Evolutionary conservation across 2,888 invertebrate species (phyloP).

Genomic region (Sinodicranocentrus sp.): DNA sequence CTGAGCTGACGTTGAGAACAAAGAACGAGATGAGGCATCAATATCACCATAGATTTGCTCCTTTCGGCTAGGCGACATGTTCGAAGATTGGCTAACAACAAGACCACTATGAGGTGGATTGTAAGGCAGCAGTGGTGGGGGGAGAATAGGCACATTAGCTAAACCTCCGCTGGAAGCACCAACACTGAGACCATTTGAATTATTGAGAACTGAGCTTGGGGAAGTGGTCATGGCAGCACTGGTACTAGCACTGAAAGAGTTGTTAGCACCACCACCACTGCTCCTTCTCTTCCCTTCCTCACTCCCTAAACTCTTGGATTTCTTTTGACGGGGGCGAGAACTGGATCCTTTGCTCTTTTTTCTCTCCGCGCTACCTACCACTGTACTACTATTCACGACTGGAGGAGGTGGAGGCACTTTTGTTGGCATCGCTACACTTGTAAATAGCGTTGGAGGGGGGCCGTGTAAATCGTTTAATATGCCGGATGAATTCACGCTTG

Average conservation of each 20-base stretch:
- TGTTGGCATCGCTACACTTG: neutral
- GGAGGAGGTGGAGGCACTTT: slow-evolving; percentile 11
- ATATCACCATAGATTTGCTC: neutral
- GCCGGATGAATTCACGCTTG: neutral
- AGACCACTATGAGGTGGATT: slow-evolving; percentile 14
- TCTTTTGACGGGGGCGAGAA: slow-evolving; percentile 9
- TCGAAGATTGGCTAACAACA: neutral
- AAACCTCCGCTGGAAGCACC: slow-evolving; percentile 26
- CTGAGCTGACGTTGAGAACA: neutral
- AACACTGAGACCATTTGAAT: slow-evolving; percentile 27
- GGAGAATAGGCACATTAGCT: slow-evolving; percentile 14
- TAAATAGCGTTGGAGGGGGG: too few relatives aligned
- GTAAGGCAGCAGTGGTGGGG: slow-evolving; percentile 22
- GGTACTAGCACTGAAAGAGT: neutral
- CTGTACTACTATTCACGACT: neutral
- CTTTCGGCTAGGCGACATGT: neutral
- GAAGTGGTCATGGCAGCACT: neutral
- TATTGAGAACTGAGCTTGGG: slow-evolving; percentile 7
- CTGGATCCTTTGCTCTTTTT: neutral
- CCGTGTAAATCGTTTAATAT: neutral
- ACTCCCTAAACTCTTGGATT: slow-evolving; percentile 10
- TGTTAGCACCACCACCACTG: slow-evolving; percentile 9
- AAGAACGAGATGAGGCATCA: neutral
- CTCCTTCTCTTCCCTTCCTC: slow-evolving; percentile 4
- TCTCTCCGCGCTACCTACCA: neutral